phyloP scores from a whole-genome alignment of 2,888 invertebrate genomes.

The Sylvicola cinctus region DNA sequence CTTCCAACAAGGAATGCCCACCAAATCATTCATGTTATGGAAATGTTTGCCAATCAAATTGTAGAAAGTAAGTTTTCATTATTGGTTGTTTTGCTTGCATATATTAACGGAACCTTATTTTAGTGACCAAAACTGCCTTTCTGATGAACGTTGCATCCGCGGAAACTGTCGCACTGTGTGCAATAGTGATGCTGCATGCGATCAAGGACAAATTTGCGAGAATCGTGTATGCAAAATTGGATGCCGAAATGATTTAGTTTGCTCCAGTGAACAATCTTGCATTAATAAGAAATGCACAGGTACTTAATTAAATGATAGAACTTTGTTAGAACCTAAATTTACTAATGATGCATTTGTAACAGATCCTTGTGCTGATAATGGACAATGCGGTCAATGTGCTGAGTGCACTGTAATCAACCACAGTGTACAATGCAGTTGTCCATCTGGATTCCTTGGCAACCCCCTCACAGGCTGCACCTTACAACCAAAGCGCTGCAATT shows the following conservation, averaged over 20 bases:
- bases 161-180: slow-evolving; percentile 70
- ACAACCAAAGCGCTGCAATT: slow-evolving; percentile 50
- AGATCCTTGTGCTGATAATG: slow-evolving; percentile 59
- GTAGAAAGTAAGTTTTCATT: slow-evolving; percentile 31
- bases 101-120: too few species aligned
- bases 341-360: slow-evolving; percentile 5
- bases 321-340: too few species aligned
- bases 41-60: slow-evolving; percentile 54
- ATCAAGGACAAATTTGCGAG: slow-evolving; percentile 65
- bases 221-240: slow-evolving; percentile 70
- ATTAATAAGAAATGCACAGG: slow-evolving; percentile 60
- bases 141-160: slow-evolving; percentile 67
- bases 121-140: slow-evolving; percentile 61
- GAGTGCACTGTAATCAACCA: slow-evolving; percentile 66
- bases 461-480: slow-evolving; percentile 57
- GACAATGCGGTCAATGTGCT: slow-evolving; percentile 66
- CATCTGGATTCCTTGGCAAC: slow-evolving; percentile 60
- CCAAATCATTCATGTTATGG: slow-evolving; percentile 55
- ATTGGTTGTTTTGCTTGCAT: too few species aligned
- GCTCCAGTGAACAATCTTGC: slow-evolving; percentile 55
- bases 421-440: slow-evolving; percentile 69
- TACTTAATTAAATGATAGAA: slow-evolving; percentile 26
- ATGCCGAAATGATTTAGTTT: slow-evolving; percentile 65
- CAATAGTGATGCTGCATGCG: slow-evolving; percentile 66
- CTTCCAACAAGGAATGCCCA: slow-evolving; percentile 42